Base-by-base conservation (phyloP, 2,797 vertebrate genomes). In the Tapera naevia region DNA sequence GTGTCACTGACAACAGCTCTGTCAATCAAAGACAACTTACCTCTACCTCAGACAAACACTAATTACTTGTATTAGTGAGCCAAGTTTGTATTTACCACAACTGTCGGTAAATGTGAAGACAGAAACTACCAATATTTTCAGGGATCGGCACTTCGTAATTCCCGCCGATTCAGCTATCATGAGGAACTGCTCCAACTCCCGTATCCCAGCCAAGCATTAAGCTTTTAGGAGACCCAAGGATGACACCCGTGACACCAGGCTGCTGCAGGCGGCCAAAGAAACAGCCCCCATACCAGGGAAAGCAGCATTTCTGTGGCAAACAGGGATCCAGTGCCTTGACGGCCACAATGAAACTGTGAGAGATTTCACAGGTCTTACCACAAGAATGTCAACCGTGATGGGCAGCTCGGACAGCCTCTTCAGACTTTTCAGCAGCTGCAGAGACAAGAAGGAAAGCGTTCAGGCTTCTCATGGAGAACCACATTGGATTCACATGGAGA, bases 341-440 rank as follows among this genome's bases (percentile, higher is more conserved):
- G 82, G 86, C 46, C 89, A 46, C 0, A 0, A 33, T 3, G 72
- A 10, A 78, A 84, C 21, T 2, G 7, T 2, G 24, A 88, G 72
- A 81, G 54, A 80, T n/a, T 73, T 87, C 74, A 73, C 91, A 92
- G 76, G 70, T 95, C 98, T 99, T 98, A 99, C 99, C 99, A 99
- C 99, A 58, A 99, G 98, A 84, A 99, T 99, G 76, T 99, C 99
- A 97, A 99, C 98, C 3, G 99, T 99, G 97, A 99, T 99, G 45
- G 99, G 99, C 92, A 99, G 97, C 46, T 99, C 98, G 21, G 98
- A 98, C 89, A 99, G 98, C 92, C 98, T 98, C 97, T 98, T 99
- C 78, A 99, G 98, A 65, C 99, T 99, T 94, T 99, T 99, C 88
- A 99, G 94, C 43, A 99, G 97, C 99, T 99, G 96, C 35, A 89